Evolutionary conservation across 2,888 invertebrate genomes (phyloP).

Genomic region (Cantharis rustica): DNA sequence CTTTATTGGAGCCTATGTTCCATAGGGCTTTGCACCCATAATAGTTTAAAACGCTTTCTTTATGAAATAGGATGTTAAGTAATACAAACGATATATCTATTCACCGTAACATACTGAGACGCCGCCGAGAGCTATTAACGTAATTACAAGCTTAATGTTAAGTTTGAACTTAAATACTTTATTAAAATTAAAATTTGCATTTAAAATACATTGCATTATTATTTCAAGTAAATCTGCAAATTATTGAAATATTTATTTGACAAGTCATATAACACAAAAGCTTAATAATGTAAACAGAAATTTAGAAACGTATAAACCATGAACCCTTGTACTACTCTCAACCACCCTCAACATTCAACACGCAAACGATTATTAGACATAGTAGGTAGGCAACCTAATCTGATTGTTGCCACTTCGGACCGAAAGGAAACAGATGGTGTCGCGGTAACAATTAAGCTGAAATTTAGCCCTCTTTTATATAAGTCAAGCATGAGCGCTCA

Average conservation of each 20-base stretch:
- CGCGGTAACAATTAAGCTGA: constrained; percentile 57
- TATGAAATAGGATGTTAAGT: neutral
- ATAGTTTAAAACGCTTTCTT: neutral
- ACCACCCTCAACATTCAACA: constrained; percentile 14
- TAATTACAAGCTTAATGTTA: neutral
- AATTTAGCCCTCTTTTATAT: constrained; percentile 56
- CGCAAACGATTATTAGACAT: constrained; percentile 27
- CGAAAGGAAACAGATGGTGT: constrained; percentile 59
- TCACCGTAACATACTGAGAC: no score
- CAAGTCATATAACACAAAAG: constrained; percentile 9
- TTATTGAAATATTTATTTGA: constrained; percentile 16
- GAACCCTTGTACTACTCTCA: neutral
- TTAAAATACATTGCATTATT: no score
- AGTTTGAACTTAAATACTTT: neutral
- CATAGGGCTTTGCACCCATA: neutral
- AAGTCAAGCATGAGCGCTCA: constrained; percentile 54
- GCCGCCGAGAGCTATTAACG: neutral
- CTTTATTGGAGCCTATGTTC: neutral
- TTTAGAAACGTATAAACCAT: neutral
- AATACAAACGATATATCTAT: neutral
- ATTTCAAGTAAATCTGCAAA: neutral
- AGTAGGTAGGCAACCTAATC: constrained; percentile 39
- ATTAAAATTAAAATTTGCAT: no score
- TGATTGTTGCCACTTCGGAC: constrained; percentile 38
- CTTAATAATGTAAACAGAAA: constrained; percentile 1